A percentile compares a stretch with the other conserved stretches of the same genome.
These are phyloP conservation scores for Entelurus aequoreus DNA, from an alignment of 2,113 vertebrate genomes.

Conservation along the genomic window DNA sequence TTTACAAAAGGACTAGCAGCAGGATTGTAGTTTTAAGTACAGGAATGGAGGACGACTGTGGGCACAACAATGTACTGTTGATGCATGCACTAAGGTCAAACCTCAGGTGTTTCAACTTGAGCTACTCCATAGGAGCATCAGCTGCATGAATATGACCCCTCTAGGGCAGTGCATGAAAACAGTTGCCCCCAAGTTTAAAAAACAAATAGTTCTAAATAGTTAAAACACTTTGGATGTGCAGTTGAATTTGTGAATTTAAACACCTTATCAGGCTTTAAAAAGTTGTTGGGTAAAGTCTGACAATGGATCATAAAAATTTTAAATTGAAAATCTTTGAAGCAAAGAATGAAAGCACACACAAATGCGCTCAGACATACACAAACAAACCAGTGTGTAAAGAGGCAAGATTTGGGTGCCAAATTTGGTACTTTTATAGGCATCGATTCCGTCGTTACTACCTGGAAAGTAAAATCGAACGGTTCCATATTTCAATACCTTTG, in stretches of 20 bases:
- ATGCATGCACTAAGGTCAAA: constrained; percentile 31
- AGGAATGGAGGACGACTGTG: constrained; percentile 32
- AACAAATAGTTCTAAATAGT: constrained; percentile 24
- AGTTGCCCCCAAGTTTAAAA: constrained; percentile 7
- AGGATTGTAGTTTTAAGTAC: constrained; percentile 34
- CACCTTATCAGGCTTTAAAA: neutral
- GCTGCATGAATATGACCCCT: constrained; percentile 51
- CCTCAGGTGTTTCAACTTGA: constrained; percentile 36
- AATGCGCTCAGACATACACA: constrained; percentile 17
- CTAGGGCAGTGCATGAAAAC: constrained; percentile 14
- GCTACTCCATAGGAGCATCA: constrained; percentile 49
- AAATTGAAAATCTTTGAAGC: constrained; percentile 28
- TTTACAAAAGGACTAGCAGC: constrained; percentile 12
- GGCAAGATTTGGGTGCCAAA: neutral
- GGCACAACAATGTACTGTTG: neutral
- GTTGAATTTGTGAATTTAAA: neutral
- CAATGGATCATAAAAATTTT: constrained; percentile 38
- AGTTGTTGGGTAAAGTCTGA: constrained; percentile 4
- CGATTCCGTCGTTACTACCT: too few species aligned
- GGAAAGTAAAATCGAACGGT: too few species aligned
- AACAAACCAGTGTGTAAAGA: constrained; percentile 24
- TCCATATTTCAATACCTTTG: too few species aligned
- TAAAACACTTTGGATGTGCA: neutral
- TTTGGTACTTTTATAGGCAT: too few species aligned
- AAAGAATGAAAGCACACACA: constrained; percentile 20